Evolutionary conservation across 2,797 vertebrate genomes (phyloP).

Genomic region (Otolemur crassicaudatus): DNA sequence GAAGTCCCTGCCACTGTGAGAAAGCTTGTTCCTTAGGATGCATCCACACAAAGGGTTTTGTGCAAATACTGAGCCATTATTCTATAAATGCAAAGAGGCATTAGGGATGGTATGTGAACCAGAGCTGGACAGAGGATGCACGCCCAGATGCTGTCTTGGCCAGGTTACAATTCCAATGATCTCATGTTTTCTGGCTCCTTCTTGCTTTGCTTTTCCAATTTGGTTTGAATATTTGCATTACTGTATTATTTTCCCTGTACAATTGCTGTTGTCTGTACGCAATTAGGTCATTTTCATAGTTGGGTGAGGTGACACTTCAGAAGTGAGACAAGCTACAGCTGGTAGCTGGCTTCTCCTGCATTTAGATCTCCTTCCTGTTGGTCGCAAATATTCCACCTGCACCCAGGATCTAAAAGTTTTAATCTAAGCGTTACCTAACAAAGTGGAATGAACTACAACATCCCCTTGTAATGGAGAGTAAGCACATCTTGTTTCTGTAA

Average conservation of each 20-base stretch:
- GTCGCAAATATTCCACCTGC: not conserved
- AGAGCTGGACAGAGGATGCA: constrained; percentile 68
- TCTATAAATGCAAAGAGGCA: constrained; percentile 62
- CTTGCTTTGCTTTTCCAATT: constrained; percentile 76
- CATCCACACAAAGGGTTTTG: constrained; percentile 71
- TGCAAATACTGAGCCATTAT: constrained; percentile 44
- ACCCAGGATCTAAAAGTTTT: not conserved
- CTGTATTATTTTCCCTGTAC: constrained; percentile 77
- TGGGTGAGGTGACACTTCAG: constrained; percentile 60
- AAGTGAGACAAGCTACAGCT: constrained; percentile 61
- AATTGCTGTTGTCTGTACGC: constrained; percentile 65
- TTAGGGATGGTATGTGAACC: constrained; percentile 54
- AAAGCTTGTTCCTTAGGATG: constrained; percentile 58
- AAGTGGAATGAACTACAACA: not conserved
- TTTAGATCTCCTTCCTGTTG: not conserved
- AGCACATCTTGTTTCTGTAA: constrained; percentile 49
- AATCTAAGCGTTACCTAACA: constrained; percentile 17
- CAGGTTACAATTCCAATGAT: constrained; percentile 77
- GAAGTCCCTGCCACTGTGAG: constrained; percentile 59
- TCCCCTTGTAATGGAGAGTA: constrained; percentile 21
- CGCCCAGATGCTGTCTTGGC: constrained; percentile 80
- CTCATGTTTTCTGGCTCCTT: constrained; percentile 81
- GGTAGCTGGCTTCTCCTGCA: not conserved
- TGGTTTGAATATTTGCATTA: constrained; percentile 77
- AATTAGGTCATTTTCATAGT: constrained; percentile 72